These are phyloP conservation scores for Hydractinia echinata DNA, from an alignment of 30 jellyfish, hydroid and myxozoan genomes.

Conservation along the genomic window DNA sequence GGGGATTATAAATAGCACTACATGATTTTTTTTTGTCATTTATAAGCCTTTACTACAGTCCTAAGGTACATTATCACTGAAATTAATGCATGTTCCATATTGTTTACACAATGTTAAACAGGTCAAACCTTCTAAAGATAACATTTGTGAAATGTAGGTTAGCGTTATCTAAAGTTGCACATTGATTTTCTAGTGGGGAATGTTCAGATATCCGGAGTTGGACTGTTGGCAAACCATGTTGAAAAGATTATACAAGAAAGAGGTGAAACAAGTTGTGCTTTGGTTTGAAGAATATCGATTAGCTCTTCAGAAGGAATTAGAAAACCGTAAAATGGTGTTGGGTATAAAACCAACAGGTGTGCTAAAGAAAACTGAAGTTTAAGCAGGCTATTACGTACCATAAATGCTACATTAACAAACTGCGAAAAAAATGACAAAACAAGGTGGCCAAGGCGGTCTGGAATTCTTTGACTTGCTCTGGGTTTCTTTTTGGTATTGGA, in stretches of 20 bases:
- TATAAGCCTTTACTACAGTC: no score
- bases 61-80: no score
- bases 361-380: conserved; percentile 40
- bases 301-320: conserved; percentile 77
- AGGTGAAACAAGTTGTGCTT: conserved; percentile 82
- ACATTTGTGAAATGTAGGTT: not conserved
- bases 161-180: not conserved
- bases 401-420: no score
- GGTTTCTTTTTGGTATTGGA: no score
- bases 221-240: conserved; percentile 99
- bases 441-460: no score
- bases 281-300: conserved; percentile 99
- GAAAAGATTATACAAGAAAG: conserved; percentile 89
- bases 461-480: no score
- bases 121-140: not conserved
- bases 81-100: no score
- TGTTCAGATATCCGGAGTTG: conserved; percentile 90
- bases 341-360: conserved; percentile 44
- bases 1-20: no score
- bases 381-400: not conserved
- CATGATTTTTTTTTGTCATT: no score
- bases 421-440: no score
- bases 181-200: conserved; percentile 72
- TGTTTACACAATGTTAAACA: no score
- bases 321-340: conserved; percentile 52